Base-by-base conservation (phyloP, 2,797 vertebrate genomes). In the Phoeniculus purpureus region DNA sequence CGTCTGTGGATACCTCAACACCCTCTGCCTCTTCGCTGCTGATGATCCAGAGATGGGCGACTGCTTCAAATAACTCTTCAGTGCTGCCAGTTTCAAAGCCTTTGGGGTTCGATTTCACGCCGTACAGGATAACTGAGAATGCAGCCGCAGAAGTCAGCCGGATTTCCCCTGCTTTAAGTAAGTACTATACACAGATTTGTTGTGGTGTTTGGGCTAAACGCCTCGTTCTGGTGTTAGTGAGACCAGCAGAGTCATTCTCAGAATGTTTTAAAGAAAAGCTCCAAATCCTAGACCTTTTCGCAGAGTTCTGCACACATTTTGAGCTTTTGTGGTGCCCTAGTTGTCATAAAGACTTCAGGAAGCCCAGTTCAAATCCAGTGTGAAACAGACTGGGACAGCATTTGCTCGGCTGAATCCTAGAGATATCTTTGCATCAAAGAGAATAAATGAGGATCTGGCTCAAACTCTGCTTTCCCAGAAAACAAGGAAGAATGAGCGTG, bases 161-260 rank as follows among this genome's bases (percentile, higher is more conserved):
- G 34, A 40, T 58, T 73, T 90, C 18, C 10, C 13, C 12, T 71
- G 13, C 8, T 34, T 81, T 5, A 59, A 72, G 48, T 54, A 48
- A 72, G 50, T 32, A 6, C 17, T 55, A 0, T 7, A 9, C 7
- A 5, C 43, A 31, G 15, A 4, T 27, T 4, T 18, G 13, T 40
- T 59, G 34, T 3, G 6, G 60, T 34, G 12, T 50, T 73, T 32
- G 15, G 66, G 25, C 20, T 70, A 51, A 59, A 58, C 8, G 27
- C 60, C 82, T 43, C 45, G 32, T n/a, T 60, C 58, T 77, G 54
- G 3, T 59, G 7, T 51, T 27, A 51, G 29, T 21, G 50, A 70
- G 29, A 50, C 13, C 25, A 50, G 23, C n/a, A 59, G n/a, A 51
- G 10, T n/a, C 3, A 2, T 4, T 85, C 0, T 0, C 40, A 45